Conservation (phyloP, 2,113 vertebrate genomes). For the Rhynchomys soricoides region DNA sequence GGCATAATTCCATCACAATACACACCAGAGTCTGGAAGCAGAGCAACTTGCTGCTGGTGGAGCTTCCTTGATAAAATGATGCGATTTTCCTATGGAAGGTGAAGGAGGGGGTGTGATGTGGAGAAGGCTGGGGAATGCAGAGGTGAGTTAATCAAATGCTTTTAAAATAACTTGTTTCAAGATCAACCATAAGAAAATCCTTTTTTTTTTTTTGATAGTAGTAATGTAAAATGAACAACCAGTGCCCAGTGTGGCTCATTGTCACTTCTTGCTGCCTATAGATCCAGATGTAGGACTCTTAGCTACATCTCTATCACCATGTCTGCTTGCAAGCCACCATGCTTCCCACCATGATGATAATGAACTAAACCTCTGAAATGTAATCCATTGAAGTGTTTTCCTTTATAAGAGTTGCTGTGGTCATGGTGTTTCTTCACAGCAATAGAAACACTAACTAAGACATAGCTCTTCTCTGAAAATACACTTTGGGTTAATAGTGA, state of each 20-base stretch:
- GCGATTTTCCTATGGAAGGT: not conserved
- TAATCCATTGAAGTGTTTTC: not conserved
- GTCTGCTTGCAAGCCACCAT: not conserved
- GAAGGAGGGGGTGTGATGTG: not conserved
- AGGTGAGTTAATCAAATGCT: not conserved
- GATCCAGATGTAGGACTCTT: not conserved
- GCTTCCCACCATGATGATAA: not conserved
- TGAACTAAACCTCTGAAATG: not conserved
- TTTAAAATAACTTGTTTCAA: not conserved
- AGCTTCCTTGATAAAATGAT: not conserved
- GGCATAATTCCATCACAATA: not conserved
- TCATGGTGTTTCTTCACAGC: not conserved
- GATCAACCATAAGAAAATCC: not conserved
- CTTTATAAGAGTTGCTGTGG: not conserved
- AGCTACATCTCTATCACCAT: not conserved
- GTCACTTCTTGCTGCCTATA: not conserved
- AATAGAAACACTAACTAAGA: not conserved
- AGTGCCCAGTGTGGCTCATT: not conserved
- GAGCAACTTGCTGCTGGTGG: not conserved
- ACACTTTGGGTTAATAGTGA: not conserved
- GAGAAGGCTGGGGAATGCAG: not conserved
- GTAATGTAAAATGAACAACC: not conserved
- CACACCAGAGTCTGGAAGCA: not conserved
- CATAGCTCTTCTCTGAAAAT: not conserved
- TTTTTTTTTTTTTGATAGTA: not conserved